A percentile compares a stretch with the other conserved stretches of the same genome.
These are phyloP conservation scores for Drosophila azteca DNA, from an alignment of 1,140 invertebrate species.

Conservation along the genomic window DNA sequence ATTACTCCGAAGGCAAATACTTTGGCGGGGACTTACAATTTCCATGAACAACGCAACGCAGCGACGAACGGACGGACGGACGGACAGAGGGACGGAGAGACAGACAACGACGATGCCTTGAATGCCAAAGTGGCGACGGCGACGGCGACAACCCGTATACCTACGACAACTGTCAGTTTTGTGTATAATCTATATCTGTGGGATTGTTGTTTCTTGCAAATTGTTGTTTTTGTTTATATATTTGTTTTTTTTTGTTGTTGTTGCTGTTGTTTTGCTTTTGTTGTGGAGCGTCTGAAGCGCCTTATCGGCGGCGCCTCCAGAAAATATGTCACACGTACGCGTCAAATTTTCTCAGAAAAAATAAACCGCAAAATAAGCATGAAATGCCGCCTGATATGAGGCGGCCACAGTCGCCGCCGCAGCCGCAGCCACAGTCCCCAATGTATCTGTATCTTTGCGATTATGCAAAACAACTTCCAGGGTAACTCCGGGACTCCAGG, in stretches of 20 bases:
- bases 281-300: slow-evolving; percentile 41
- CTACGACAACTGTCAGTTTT: slow-evolving; percentile 47
- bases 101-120: slow-evolving; percentile 39
- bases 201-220: slow-evolving; percentile 48
- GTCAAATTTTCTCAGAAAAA: slow-evolving; percentile 73
- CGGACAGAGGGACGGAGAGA: no score
- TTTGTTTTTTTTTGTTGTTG: slow-evolving; percentile 17
- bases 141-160: slow-evolving; percentile 19
- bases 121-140: slow-evolving; percentile 48
- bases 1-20: slow-evolving; percentile 23
- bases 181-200: slow-evolving; percentile 60
- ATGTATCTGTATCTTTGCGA: slow-evolving; percentile 1
- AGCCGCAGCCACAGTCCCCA: no score
- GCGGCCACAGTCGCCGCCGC: not conserved
- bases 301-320: slow-evolving; percentile 78
- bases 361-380: slow-evolving; percentile 67
- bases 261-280: slow-evolving; percentile 28
- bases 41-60: slow-evolving; percentile 18
- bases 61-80: not conserved
- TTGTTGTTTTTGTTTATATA: slow-evolving; percentile 29
- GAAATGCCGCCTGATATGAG: slow-evolving; percentile 39
- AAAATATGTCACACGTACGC: slow-evolving; percentile 78
- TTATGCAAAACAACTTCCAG: not conserved
- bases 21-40: slow-evolving; percentile 48
- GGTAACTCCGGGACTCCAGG: no score